Evolutionary conservation across 2,888 invertebrate species (phyloP).

Genomic region (Dynastes grantii): DNA sequence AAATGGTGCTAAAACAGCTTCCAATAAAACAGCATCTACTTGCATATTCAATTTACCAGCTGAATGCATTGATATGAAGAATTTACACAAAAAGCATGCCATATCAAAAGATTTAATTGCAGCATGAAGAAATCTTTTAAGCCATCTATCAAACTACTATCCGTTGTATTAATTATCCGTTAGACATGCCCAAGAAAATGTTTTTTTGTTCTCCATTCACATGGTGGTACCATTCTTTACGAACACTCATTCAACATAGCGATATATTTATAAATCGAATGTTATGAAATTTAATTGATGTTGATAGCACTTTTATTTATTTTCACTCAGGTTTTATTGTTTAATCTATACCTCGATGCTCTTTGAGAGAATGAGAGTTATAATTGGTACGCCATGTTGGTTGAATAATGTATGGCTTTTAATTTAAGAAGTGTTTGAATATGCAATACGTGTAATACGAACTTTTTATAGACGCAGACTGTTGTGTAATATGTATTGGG

Average conservation of each 20-base stretch:
- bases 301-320: conserved; percentile 37
- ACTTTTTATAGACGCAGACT: not conserved
- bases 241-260: not conserved
- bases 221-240: not conserved
- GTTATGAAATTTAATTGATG: conserved; percentile 33
- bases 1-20: too few species aligned
- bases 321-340: conserved; percentile 30
- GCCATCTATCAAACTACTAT: conserved; percentile 15
- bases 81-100: conserved; percentile 26
- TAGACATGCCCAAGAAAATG: conserved; percentile 30
- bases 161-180: conserved; percentile 21
- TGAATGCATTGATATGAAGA: conserved; percentile 9
- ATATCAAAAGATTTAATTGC: conserved; percentile 16
- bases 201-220: not conserved
- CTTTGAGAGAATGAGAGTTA: not conserved
- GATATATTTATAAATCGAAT: conserved; percentile 1
- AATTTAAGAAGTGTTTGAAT: conserved; percentile 1
- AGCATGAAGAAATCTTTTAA: conserved; percentile 25
- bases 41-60: not conserved
- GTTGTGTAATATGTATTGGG: too few species aligned
- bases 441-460: not conserved
- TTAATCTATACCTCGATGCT: conserved; percentile 25
- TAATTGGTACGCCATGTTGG: conserved; percentile 14
- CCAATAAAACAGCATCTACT: not conserved
- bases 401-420: conserved; percentile 31